Conservation (phyloP, 2,797 vertebrate genomes). For the Macrochelys suwanniensis region DNA sequence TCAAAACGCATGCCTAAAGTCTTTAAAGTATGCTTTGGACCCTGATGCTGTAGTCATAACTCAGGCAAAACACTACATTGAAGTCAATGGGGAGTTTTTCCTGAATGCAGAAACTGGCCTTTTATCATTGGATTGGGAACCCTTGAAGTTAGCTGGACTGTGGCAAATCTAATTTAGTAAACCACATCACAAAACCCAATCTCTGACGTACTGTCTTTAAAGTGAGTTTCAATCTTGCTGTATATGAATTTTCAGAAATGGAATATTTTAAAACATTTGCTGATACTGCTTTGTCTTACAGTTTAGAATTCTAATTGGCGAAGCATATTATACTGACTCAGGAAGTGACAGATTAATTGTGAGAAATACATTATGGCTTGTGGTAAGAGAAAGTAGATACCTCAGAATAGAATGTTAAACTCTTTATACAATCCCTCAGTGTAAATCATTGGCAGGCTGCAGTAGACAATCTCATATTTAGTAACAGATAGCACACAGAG, state of each 20-base stretch:
- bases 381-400: not conserved
- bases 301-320: not conserved
- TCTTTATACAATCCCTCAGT: not conserved
- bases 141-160: not conserved
- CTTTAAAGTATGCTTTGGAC: not conserved
- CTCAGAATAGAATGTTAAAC: not conserved
- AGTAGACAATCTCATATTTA: not conserved
- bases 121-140: not conserved
- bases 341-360: not conserved
- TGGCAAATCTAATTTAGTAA: not conserved
- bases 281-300: not conserved
- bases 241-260: not conserved
- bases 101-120: not conserved
- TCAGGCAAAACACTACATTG: not conserved
- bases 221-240: not conserved
- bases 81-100: not conserved
- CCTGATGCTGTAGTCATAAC: not conserved
- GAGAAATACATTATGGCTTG: not conserved
- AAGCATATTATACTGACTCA: not conserved
- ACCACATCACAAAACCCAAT: not conserved
- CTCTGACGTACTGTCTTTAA: not conserved
- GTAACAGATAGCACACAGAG: not conserved
- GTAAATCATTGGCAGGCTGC: not conserved
- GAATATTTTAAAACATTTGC: not conserved
- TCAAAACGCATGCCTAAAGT: not conserved